A percentile compares a stretch with the other conserved stretches of the same genome.
These are phyloP conservation scores for Limonius californicus DNA, from an alignment of 1,140 invertebrate species.

Conservation along the genomic window DNA sequence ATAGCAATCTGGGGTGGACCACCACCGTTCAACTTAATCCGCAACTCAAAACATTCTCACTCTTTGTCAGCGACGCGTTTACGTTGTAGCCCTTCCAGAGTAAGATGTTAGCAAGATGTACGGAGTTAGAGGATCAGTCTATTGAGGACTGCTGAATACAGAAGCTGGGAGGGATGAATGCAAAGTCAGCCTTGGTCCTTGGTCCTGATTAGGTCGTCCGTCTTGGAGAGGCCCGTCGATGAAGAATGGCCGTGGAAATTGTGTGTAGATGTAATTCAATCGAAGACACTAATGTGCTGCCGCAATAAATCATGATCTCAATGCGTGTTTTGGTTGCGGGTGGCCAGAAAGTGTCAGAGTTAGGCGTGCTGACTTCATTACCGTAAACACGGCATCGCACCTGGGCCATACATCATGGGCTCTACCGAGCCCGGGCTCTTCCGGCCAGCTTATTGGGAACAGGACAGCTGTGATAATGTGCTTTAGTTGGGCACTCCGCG, in stretches of 20 bases:
- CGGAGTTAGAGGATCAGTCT: background rate
- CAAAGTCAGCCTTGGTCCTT: background rate
- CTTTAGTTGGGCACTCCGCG: slow-evolving; percentile 27
- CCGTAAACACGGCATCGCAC: slow-evolving; percentile 30
- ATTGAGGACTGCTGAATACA: slow-evolving; percentile 11
- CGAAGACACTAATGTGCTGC: slow-evolving; percentile 22
- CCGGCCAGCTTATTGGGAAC: slow-evolving; percentile 25
- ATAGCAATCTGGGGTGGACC: background rate
- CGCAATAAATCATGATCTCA: slow-evolving; percentile 31
- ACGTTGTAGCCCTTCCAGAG: background rate
- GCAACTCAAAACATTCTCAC: background rate
- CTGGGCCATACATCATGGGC: slow-evolving; percentile 32
- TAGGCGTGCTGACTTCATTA: slow-evolving; percentile 38
- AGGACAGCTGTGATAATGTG: slow-evolving; percentile 34
- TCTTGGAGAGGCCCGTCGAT: background rate
- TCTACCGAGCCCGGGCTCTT: slow-evolving; percentile 21
- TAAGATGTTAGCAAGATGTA: background rate
- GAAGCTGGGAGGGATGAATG: background rate
- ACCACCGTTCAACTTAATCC: slow-evolving; percentile 4
- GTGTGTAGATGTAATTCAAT: slow-evolving; percentile 23
- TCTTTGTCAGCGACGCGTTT: background rate
- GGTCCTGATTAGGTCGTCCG: slow-evolving; percentile 13
- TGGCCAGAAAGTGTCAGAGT: slow-evolving; percentile 30
- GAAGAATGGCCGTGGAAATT: slow-evolving; percentile 26
- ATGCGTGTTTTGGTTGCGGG: slow-evolving; percentile 37